Evolutionary conservation across 2,888 invertebrate species (phyloP), one percentile per base, ranked within the genome.

Genomic region (Brachyopa scutellaris): DNA sequence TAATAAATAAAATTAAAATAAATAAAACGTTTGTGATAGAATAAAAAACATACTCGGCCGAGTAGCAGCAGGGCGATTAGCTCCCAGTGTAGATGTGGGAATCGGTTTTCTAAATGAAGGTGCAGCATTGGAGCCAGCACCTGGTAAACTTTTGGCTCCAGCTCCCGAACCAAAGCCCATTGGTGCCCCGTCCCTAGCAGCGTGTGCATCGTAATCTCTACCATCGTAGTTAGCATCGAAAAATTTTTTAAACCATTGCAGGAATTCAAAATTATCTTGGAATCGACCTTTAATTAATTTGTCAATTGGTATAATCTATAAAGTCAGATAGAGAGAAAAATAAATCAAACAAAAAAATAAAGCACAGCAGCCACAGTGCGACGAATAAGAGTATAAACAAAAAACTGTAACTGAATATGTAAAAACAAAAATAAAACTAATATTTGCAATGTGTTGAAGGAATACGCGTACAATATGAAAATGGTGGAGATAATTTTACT

Each of bases 161-260:
- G 87, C 86, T 84, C 89, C 90, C 45, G 90, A 87, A 86, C 95
- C 95, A 88, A 93, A 93, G 86, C 97, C 97, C 94, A 97, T 94
- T 66, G 93, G 93, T 89, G 96, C 95, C 87, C 97, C 97, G 88
- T 95, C 96, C 86, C 99, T 93, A 88, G 95, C 95, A 85, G 93
- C 94, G 88, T 96, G 91, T 73, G 99, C 95, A 92, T 98, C 97
- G 91, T 99, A 99, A 85, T 97, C 97, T 88, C 94, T 93, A 90
- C 97, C 98, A 91, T 96, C 95, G 93, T 97, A 98, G 93, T 99
- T 99, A 88, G 98, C 98, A 92, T 99, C 99, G 92, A 98, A 99
- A 93, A 99, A 99, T 92, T 98, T 98, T 94, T 99, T 99, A 94
- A 99, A 99, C 99, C 99, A 99, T 93, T 99, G 99, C 88, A 99